Evolutionary conservation across 2,113 vertebrate species (phyloP), one percentile per base, ranked within the genome.

Genomic region (Symphodus melops): DNA sequence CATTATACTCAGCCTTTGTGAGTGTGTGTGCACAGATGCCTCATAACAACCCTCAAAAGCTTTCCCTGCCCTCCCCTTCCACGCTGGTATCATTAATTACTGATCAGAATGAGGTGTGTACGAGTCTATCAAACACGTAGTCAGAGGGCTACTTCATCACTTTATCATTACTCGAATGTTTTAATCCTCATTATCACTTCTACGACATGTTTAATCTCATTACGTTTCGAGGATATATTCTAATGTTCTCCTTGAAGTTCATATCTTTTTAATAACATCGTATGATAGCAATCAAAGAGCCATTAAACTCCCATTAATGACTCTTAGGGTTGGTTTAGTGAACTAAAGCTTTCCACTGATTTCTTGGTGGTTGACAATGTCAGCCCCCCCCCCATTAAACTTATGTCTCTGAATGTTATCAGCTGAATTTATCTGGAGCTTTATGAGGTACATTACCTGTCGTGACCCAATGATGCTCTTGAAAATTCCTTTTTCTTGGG

Each of bases 31-130:
- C 19, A 19, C 56, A 37, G 80, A 79, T 44, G 73, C 41, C 51
- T 61, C 0, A 85, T 86, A 74, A 81, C n/a, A 41, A 59, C 78
- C 63, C 33, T 59, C 39, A 64, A 81, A 66, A 69, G 72, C 64
- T 46, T 76, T 77, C 78, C 64, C 73, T 70, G 52, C 58, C 17
- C 41, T 56, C 51, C 60, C 39, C 62, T 48, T 75, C 36, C 82
- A 68, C 55, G 67, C 78, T 66, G 76, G 20, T 58, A 70, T 66
- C 75, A 62, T 81, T 86, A 83, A 82, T 87, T 52, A 69, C 41
- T 49, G 21, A 70, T 86, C 57, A 75, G 53, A 75, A 60, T 16
- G 2, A 69, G 60, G 55, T 39, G 36, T 68, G 23, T 64, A 25
- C 41, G 54, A 69, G 44, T 58, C 41, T n/a, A 51, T 71, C 16